Conservation (phyloP, 2,888 invertebrate species). For the Cosmorhoe ocellata region DNA sequence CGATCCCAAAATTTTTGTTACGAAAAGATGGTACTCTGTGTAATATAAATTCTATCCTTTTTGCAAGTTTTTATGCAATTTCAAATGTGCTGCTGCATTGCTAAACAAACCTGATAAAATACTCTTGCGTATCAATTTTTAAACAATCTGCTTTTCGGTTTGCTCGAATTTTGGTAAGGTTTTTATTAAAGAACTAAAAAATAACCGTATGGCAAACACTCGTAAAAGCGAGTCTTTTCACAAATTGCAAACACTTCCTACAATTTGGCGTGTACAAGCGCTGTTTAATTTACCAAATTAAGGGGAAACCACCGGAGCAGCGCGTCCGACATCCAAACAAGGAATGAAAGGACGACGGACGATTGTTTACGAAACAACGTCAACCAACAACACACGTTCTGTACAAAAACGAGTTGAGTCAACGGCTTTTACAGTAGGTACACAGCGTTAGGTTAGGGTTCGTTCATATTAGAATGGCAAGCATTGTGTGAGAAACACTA, state of each 20-base stretch:
- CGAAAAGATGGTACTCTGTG: constrained; percentile 3
- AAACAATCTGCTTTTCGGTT: too few relatives aligned
- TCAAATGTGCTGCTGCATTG: too few relatives aligned
- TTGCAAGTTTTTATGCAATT: too few relatives aligned
- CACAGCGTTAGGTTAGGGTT: constrained; percentile 7
- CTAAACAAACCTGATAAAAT: too few relatives aligned
- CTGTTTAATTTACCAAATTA: constrained; percentile 31
- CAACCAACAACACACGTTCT: constrained; percentile 40
- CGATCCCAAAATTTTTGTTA: not conserved
- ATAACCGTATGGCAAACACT: too few relatives aligned
- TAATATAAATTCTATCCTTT: constrained; percentile 1
- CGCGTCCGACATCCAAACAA: constrained; percentile 27
- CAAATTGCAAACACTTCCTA: not conserved
- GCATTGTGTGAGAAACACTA: too few relatives aligned
- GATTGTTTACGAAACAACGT: constrained; percentile 42
- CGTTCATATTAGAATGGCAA: not conserved
- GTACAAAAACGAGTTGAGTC: constrained; percentile 43
- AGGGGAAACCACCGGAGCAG: constrained; percentile 18
- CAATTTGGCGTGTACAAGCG: constrained; percentile 1
- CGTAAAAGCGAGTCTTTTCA: too few relatives aligned
- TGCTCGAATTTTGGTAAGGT: too few relatives aligned
- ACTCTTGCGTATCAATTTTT: too few relatives aligned
- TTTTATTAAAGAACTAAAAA: too few relatives aligned
- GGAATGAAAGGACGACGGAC: constrained; percentile 34
- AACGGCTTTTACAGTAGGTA: constrained; percentile 34